A percentile compares a stretch with the other conserved stretches of the same genome.
These are phyloP conservation scores for Tillus elongatus DNA, from an alignment of 2,888 invertebrate species.

Conservation along the genomic window DNA sequence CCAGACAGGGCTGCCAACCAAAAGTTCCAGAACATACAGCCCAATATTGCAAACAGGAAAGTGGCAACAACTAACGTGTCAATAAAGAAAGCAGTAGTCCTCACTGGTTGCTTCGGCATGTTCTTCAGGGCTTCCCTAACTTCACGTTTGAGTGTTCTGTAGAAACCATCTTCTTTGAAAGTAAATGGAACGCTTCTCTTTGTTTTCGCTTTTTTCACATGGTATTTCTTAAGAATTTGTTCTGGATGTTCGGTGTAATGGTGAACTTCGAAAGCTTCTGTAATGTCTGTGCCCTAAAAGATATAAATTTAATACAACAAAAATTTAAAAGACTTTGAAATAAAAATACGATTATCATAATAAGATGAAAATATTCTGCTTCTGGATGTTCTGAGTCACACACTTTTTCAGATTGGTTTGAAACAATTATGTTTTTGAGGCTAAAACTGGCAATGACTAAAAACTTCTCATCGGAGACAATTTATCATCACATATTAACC, in stretches of 20 bases:
- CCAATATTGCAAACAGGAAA: constrained; percentile 29
- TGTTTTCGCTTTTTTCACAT: constrained; percentile 51
- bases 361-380: no score
- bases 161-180: constrained; percentile 66
- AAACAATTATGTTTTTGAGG: no score
- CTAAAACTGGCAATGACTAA: no score
- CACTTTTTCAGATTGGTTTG: no score
- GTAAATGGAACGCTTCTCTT: constrained; percentile 64
- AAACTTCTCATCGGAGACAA: no score
- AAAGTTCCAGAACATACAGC: constrained; percentile 35
- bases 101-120: constrained; percentile 40
- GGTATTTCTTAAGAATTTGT: constrained; percentile 55
- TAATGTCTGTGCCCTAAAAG: constrained; percentile 65
- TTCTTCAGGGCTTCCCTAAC: constrained; percentile 46
- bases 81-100: constrained; percentile 38
- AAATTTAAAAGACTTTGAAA: not conserved
- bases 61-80: constrained; percentile 35
- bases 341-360: no score
- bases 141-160: constrained; percentile 55
- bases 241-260: constrained; percentile 50
- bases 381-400: not conserved
- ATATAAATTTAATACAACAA: no score
- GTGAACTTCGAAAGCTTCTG: constrained; percentile 68
- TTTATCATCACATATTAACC: no score
- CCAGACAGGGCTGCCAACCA: constrained; percentile 46